phyloP scores from a whole-genome alignment of 2,797 vertebrate species.

The Chaetophractus vellerosus region DNA sequence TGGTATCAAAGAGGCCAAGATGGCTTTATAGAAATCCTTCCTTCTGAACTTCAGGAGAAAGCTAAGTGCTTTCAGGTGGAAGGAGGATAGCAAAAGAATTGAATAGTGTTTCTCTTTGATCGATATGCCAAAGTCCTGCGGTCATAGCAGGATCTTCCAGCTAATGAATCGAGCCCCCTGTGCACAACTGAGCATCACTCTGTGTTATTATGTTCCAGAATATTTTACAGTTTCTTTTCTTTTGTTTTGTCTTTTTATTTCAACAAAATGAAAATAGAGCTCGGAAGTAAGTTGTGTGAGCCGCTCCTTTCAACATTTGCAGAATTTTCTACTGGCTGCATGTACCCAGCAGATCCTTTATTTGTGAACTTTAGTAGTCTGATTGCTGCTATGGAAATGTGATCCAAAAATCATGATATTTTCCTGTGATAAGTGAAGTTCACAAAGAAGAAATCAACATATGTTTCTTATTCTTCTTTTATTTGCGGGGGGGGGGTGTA shows the following conservation, averaged over 20 bases:
- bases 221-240: slow-evolving; percentile 97
- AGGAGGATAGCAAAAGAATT: neutral
- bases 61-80: neutral
- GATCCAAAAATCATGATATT: slow-evolving; percentile 95
- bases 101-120: slow-evolving; percentile 38
- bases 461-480: slow-evolving; percentile 84
- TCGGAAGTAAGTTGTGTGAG: slow-evolving; percentile 99
- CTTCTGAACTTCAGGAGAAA: slow-evolving; percentile 71
- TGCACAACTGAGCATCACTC: slow-evolving; percentile 83
- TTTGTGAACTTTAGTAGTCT: slow-evolving; percentile 94
- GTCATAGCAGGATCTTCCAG: slow-evolving; percentile 68
- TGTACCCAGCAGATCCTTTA: slow-evolving; percentile 95
- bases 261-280: slow-evolving; percentile 99
- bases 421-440: slow-evolving; percentile 99
- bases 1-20: slow-evolving; percentile 55
- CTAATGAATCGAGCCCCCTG: slow-evolving; percentile 88
- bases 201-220: slow-evolving; percentile 88
- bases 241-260: slow-evolving; percentile 99
- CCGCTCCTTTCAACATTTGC: slow-evolving; percentile 93
- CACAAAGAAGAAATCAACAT: slow-evolving; percentile 90
- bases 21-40: slow-evolving; percentile 30
- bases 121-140: slow-evolving; percentile 40
- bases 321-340: slow-evolving; percentile 97
- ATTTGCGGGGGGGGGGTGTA: slow-evolving; percentile 19
- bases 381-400: slow-evolving; percentile 92